Conservation (phyloP, 2,113 vertebrate species). For the Cyphomyrus plagiostoma region DNA sequence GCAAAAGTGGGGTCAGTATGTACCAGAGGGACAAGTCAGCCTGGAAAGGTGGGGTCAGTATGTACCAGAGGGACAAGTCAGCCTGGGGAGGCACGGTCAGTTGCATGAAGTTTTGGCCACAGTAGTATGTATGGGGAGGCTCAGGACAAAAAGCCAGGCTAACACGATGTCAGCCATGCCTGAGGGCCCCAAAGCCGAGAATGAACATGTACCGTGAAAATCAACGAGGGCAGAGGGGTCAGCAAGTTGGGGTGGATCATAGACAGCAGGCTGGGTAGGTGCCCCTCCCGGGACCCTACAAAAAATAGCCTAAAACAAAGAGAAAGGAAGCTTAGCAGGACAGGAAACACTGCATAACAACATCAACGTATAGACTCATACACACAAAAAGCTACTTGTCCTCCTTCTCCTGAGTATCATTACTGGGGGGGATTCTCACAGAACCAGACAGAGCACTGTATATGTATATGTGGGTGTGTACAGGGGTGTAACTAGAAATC, state of each 20-base stretch:
- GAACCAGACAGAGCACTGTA: not conserved
- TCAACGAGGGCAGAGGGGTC: slow-evolving; percentile 82
- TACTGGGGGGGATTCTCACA: not conserved
- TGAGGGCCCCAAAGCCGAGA: not conserved
- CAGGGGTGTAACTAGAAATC: not conserved
- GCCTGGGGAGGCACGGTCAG: not conserved
- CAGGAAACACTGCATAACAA: not conserved
- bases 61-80: not conserved
- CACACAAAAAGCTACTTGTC: not conserved
- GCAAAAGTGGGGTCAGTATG: not conserved
- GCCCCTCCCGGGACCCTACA: slow-evolving; percentile 88
- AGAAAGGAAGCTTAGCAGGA: not conserved
- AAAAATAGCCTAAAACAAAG: slow-evolving; percentile 78
- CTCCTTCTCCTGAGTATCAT: not conserved
- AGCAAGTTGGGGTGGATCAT: slow-evolving; percentile 91
- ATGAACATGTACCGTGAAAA: slow-evolving; percentile 77
- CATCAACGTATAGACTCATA: not conserved
- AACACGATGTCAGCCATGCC: not conserved
- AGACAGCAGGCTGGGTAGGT: slow-evolving; percentile 86
- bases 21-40: not conserved
- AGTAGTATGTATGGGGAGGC: not conserved
- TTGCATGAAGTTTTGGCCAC: not conserved
- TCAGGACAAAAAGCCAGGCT: not conserved
- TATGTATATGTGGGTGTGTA: not conserved
- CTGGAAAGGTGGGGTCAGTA: not conserved